Conservation (phyloP, 1,140 invertebrate genomes). For the Calliphora vicina region DNA sequence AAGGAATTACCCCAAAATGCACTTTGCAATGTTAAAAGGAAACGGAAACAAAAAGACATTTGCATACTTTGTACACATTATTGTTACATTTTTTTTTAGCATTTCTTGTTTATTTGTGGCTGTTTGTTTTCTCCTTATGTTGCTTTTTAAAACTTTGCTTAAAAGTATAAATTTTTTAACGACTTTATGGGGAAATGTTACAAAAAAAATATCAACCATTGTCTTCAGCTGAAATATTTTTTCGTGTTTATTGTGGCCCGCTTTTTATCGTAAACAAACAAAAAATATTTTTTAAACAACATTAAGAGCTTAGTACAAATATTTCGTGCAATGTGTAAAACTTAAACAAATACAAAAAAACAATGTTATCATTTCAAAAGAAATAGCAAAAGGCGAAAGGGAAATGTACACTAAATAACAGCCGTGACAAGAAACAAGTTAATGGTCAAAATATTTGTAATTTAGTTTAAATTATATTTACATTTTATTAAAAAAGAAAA, state of each 20-base stretch:
- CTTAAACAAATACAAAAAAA: too few relatives aligned
- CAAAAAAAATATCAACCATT: background rate
- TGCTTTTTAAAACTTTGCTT: background rate
- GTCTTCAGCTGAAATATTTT: background rate
- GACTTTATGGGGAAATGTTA: background rate
- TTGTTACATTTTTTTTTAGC: background rate
- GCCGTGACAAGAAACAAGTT: background rate
- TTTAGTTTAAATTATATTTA: too few relatives aligned
- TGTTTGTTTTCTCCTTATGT: background rate
- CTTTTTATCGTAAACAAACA: background rate
- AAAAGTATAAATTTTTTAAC: background rate
- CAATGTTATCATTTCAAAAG: background rate
- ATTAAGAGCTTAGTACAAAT: background rate
- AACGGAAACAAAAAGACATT: conserved; percentile 16
- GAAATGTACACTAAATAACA: background rate
- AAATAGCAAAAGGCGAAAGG: background rate
- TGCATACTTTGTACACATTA: conserved; percentile 16
- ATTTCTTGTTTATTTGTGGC: background rate
- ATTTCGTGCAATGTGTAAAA: background rate
- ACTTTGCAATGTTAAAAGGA: background rate
- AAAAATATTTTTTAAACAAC: background rate
- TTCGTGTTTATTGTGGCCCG: background rate
- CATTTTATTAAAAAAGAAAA: too few relatives aligned
- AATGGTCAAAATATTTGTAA: background rate
- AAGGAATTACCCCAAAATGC: conserved; percentile 15